These are phyloP conservation scores for Cheilosia pagana DNA, from an alignment of 2,888 invertebrate genomes.

Conservation along the genomic window DNA sequence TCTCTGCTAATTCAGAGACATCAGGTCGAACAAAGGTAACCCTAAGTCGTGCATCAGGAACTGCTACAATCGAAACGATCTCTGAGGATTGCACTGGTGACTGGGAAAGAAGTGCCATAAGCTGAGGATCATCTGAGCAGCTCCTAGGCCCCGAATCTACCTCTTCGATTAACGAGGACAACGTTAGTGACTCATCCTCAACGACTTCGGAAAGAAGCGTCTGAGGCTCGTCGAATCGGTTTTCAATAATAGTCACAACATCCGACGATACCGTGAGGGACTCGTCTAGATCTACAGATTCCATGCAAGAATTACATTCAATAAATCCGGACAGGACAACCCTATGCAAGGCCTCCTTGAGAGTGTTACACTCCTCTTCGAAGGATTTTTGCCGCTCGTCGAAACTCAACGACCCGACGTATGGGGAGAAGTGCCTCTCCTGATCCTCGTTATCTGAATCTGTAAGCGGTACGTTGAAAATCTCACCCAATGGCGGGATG, in stretches of 20 bases:
- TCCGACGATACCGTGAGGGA: conserved; percentile 35
- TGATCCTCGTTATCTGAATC: conserved; percentile 58
- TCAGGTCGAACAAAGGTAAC: too few relatives aligned
- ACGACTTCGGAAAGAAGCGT: background rate
- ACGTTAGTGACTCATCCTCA: conserved; percentile 33
- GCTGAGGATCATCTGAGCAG: background rate
- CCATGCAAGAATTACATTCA: background rate
- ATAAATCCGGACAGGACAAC: conserved; percentile 33
- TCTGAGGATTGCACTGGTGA: conserved; percentile 4
- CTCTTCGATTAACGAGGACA: conserved; percentile 27
- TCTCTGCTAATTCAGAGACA: background rate
- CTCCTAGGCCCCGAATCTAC: background rate
- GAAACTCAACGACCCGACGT: conserved; percentile 15
- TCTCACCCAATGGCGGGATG: conserved; percentile 51
- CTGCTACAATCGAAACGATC: conserved; percentile 40
- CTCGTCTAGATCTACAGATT: conserved; percentile 40
- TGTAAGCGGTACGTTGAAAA: conserved; percentile 49
- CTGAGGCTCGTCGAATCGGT: conserved; percentile 2
- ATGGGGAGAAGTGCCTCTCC: conserved; percentile 6
- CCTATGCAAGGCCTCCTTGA: conserved; percentile 43
- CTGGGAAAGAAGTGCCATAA: background rate
- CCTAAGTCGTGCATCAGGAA: conserved; percentile 32
- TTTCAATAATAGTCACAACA: conserved; percentile 49
- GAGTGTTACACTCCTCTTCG: conserved; percentile 36
- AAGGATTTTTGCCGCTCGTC: conserved; percentile 49